Conservation (phyloP, 2,113 vertebrate species). For the Guaruba guarouba region DNA sequence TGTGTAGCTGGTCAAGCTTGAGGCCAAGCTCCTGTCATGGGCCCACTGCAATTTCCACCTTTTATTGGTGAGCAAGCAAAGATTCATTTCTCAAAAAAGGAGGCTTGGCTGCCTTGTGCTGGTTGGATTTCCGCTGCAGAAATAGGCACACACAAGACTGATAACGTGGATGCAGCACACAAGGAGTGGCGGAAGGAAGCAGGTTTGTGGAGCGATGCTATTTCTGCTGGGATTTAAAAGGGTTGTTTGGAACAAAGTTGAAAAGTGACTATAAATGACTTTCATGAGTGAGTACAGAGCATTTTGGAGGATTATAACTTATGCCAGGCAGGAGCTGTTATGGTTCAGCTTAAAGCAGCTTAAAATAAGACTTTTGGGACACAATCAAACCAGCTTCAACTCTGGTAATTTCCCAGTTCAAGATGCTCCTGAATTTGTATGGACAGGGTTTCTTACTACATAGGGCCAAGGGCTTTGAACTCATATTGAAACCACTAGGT, state of each 20-base stretch:
- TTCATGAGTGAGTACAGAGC: background rate
- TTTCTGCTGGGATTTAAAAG: slow-evolving; percentile 27
- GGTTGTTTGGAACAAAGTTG: background rate
- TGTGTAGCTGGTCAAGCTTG: slow-evolving; percentile 31
- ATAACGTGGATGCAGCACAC: background rate
- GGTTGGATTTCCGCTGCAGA: slow-evolving; percentile 1
- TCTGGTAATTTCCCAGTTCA: slow-evolving; percentile 17
- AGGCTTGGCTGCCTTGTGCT: background rate
- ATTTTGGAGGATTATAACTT: slow-evolving; percentile 54
- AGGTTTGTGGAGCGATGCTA: background rate
- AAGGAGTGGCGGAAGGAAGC: slow-evolving; percentile 5
- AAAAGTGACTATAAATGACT: slow-evolving; percentile 46
- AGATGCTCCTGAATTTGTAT: background rate
- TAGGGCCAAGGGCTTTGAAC: background rate
- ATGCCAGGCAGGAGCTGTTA: slow-evolving; percentile 36
- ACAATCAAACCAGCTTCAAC: slow-evolving; percentile 38
- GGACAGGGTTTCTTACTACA: background rate
- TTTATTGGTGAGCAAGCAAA: background rate
- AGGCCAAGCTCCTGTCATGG: slow-evolving; percentile 28
- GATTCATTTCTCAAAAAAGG: background rate
- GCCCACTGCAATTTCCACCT: slow-evolving; percentile 48
- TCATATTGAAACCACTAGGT: background rate
- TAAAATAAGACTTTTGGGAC: slow-evolving; percentile 53
- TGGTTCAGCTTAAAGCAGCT: slow-evolving; percentile 2
- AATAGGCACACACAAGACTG: background rate